These are phyloP conservation scores for Spialia ferax DNA, from an alignment of 2,888 invertebrate genomes.

Conservation along the genomic window DNA sequence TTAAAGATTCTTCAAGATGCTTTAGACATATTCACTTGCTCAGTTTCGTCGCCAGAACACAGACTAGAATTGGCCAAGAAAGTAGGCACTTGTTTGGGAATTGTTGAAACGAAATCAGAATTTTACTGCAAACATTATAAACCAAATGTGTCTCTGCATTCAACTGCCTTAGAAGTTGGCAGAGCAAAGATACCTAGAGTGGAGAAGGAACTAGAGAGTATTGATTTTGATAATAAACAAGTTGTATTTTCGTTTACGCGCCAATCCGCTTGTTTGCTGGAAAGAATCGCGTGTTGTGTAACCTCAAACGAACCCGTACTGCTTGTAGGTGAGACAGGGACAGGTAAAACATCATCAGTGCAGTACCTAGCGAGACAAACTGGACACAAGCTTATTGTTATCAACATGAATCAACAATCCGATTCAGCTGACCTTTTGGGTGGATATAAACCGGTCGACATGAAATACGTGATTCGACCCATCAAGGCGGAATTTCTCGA, in stretches of 20 bases:
- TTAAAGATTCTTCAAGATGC: slow-evolving; percentile 94
- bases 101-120: slow-evolving; percentile 93
- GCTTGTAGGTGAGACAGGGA: slow-evolving; percentile 99
- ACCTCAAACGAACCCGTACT: slow-evolving; percentile 95
- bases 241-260: slow-evolving; percentile 93
- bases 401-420: slow-evolving; percentile 99
- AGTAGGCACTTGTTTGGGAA: slow-evolving; percentile 93
- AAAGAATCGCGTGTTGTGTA: slow-evolving; percentile 95
- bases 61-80: slow-evolving; percentile 90
- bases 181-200: slow-evolving; percentile 86
- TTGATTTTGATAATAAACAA: slow-evolving; percentile 73
- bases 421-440: slow-evolving; percentile 98
- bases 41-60: slow-evolving; percentile 88
- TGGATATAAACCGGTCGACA: slow-evolving; percentile 98
- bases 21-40: slow-evolving; percentile 96
- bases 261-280: slow-evolving; percentile 93
- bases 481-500: slow-evolving; percentile 94
- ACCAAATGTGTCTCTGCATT: slow-evolving; percentile 89
- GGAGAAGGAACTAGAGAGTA: slow-evolving; percentile 69
- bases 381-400: slow-evolving; percentile 95
- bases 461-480: slow-evolving; percentile 93
- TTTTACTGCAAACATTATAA: slow-evolving; percentile 93
- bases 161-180: slow-evolving; percentile 89
- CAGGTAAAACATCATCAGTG: slow-evolving; percentile 98
- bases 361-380: slow-evolving; percentile 96